Conservation (phyloP, 1,140 invertebrate species). For the Temnothorax longispinosus region DNA sequence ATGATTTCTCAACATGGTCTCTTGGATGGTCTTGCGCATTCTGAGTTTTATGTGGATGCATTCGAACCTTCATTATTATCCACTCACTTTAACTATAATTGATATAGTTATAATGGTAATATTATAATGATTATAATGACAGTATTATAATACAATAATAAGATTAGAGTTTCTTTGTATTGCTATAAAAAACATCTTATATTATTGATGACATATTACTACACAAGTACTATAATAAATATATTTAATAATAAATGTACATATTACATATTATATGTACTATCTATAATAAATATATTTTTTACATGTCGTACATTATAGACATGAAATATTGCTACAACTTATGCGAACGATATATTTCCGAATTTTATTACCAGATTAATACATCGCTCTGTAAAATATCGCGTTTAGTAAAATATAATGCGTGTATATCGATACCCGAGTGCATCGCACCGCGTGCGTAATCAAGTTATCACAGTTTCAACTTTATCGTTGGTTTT, state of each 20-base stretch:
- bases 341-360: not conserved
- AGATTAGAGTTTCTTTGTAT: not conserved
- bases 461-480: conserved; percentile 9
- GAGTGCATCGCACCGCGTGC: not conserved
- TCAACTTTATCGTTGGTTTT: not conserved
- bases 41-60: too few species aligned
- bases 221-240: not conserved
- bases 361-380: not conserved
- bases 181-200: conserved; percentile 1
- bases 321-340: too few species aligned
- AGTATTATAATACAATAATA: not conserved
- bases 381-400: not conserved
- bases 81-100: not conserved
- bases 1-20: not conserved
- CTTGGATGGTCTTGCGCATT: not conserved
- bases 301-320: too few species aligned
- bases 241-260: too few species aligned
- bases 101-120: not conserved
- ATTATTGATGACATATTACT: not conserved
- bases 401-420: not conserved
- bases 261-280: too few species aligned
- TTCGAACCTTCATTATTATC: not conserved
- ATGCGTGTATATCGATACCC: not conserved
- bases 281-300: too few species aligned
- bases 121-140: not conserved